phyloP scores from a whole-genome alignment of 2,888 invertebrate genomes.

The Agonum fuliginosum region DNA sequence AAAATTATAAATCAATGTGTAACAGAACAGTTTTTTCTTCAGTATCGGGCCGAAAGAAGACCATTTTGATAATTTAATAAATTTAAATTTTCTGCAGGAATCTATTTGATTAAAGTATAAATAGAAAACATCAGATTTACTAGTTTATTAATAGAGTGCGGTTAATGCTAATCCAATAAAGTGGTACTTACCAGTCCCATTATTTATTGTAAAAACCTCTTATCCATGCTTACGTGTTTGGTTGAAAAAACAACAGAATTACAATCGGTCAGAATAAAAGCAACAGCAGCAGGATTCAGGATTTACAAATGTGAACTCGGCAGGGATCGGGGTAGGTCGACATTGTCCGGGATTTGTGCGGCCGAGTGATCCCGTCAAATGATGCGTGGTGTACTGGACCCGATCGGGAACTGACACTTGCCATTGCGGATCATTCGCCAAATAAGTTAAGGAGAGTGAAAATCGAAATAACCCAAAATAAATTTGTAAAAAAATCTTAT shows the following conservation, averaged over 20 bases:
- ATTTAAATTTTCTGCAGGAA: no score
- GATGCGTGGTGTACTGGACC: constrained; percentile 20
- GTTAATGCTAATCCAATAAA: no score
- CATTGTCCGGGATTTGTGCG: not conserved
- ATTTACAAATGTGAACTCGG: not conserved
- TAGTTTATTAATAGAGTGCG: not conserved
- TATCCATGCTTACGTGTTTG: constrained; percentile 9
- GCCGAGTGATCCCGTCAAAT: not conserved
- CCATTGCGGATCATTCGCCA: constrained; percentile 8
- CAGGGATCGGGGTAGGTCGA: not conserved
- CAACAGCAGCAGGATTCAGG: not conserved
- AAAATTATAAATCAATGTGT: no score
- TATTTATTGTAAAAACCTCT: no score
- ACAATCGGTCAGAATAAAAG: not conserved
- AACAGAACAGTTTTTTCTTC: no score
- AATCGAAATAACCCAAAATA: no score
- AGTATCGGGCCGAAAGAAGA: no score
- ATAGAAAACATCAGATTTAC: not conserved
- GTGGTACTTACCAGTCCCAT: no score
- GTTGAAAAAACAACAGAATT: constrained; percentile 46
- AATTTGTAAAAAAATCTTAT: no score
- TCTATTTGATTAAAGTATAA: not conserved
- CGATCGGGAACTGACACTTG: constrained; percentile 32
- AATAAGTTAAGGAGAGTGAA: no score
- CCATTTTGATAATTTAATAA: no score